Conservation (phyloP, 2,888 invertebrate species). For the Ectemnius lituratus region DNA sequence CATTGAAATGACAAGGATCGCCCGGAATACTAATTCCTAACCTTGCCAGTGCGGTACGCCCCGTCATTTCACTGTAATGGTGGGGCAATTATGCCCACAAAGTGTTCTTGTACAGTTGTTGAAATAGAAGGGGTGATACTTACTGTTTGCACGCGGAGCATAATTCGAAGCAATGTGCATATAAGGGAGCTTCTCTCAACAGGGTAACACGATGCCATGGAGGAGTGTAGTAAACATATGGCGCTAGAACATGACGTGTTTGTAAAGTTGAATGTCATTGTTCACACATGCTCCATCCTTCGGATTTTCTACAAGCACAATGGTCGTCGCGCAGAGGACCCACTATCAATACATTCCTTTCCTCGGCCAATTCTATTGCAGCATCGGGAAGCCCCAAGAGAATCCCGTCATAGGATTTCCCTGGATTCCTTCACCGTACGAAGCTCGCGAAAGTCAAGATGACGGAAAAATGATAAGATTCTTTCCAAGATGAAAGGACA, state of each 20-base stretch:
- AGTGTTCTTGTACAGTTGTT: too few species aligned
- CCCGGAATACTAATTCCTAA: too few species aligned
- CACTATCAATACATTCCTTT: background rate
- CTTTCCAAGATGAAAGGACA: too few species aligned
- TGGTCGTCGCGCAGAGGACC: background rate
- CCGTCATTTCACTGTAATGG: background rate
- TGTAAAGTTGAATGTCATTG: constrained; percentile 15
- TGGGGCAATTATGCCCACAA: background rate
- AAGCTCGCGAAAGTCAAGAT: constrained; percentile 23
- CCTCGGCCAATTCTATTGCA: background rate
- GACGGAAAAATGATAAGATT: too few species aligned
- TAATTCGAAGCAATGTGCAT: constrained; percentile 2
- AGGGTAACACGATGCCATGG: background rate
- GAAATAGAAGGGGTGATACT: too few species aligned
- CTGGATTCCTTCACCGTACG: constrained; percentile 4
- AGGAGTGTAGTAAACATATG: background rate
- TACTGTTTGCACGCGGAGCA: background rate
- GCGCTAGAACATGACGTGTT: background rate
- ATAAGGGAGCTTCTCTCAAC: constrained; percentile 1
- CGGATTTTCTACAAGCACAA: background rate
- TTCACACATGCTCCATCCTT: constrained; percentile 13
- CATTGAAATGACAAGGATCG: too few species aligned
- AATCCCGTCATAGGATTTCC: background rate
- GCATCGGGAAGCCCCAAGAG: background rate
- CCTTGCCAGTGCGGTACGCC: too few species aligned